Evolutionary conservation across 2,797 vertebrate species (phyloP).

Genomic region (Pseudochirops corinnae): DNA sequence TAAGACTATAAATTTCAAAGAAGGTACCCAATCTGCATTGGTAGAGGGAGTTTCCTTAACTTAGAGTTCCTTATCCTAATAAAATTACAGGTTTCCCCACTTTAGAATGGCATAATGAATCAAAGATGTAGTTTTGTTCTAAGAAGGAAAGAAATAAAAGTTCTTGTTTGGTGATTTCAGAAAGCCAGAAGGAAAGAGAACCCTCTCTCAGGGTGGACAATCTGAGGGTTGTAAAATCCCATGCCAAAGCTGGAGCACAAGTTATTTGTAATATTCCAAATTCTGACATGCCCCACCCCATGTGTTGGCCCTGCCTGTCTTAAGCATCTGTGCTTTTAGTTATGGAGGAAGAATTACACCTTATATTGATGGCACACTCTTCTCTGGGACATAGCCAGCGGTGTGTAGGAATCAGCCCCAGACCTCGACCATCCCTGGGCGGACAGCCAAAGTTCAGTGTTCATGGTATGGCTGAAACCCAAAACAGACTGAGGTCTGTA

Average conservation of each 20-base stretch:
- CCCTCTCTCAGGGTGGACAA: neutral
- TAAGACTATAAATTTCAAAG: neutral
- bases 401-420: neutral
- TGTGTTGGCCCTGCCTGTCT: neutral
- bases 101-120: slow-evolving; percentile 1
- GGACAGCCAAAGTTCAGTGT: neutral
- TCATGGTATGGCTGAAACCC: neutral
- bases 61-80: neutral
- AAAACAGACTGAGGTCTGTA: neutral
- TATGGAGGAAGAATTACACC: neutral
- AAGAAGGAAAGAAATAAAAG: neutral
- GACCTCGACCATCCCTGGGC: neutral
- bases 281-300: neutral
- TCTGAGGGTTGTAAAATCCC: neutral
- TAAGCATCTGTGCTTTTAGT: neutral
- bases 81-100: neutral
- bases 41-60: neutral
- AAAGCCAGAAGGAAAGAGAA: neutral
- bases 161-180: neutral
- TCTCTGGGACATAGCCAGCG: neutral
- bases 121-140: neutral
- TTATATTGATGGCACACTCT: neutral
- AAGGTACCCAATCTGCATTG: neutral
- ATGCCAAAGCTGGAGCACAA: neutral
- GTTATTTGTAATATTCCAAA: neutral